Evolutionary conservation across 1,140 invertebrate genomes (phyloP).

Genomic region (Bombus picipes): DNA sequence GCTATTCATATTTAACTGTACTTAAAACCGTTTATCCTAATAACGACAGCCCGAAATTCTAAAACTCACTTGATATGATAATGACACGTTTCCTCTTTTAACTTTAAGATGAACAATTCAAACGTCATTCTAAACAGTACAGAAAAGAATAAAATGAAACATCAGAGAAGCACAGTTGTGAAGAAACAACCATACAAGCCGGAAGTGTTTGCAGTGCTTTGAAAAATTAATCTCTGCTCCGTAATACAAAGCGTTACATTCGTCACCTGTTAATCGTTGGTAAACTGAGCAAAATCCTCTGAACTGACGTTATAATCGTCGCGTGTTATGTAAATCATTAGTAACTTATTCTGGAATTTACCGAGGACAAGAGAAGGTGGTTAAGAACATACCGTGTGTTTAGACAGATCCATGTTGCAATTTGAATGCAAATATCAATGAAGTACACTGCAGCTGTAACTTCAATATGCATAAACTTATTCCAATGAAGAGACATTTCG

Average conservation of each 20-base stretch:
- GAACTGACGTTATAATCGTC: background rate
- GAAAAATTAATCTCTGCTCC: background rate
- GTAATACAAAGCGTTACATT: background rate
- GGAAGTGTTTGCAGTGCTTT: background rate
- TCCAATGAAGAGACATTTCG: background rate
- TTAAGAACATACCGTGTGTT: background rate
- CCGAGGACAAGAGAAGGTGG: background rate
- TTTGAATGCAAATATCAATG: conserved; percentile 1
- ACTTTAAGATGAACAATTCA: background rate
- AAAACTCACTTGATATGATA: background rate
- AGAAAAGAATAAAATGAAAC: background rate
- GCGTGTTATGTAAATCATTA: conserved; percentile 7
- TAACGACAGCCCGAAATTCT: background rate
- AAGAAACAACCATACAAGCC: background rate
- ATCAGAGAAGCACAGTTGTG: background rate
- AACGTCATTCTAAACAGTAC: background rate
- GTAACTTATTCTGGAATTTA: background rate
- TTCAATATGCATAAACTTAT: background rate
- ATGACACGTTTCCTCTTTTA: background rate
- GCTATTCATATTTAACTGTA: too few species aligned
- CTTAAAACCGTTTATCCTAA: too few species aligned
- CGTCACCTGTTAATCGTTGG: background rate
- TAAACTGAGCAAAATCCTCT: conserved; percentile 1
- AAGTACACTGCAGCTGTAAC: background rate
- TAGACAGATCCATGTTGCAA: background rate